Conservation (phyloP, 2,888 invertebrate genomes). For the Caenorhabditis sp. region DNA sequence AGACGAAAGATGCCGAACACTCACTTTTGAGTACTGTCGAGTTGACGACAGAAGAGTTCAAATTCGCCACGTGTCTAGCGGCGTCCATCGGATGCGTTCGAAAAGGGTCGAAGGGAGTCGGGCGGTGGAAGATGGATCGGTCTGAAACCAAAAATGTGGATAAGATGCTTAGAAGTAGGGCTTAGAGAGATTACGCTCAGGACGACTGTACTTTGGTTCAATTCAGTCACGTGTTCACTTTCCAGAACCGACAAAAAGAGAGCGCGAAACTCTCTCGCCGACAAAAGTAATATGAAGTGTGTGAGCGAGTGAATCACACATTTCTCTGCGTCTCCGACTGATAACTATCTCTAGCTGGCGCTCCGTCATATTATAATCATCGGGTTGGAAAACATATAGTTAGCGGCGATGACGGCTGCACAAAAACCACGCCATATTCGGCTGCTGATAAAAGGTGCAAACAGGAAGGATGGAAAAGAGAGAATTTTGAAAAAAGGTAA, state of each 20-base stretch:
- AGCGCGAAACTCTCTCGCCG: background rate
- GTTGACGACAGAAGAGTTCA: too few relatives aligned
- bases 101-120: too few relatives aligned
- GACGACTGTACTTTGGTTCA: too few relatives aligned
- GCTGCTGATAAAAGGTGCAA: background rate
- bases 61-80: too few relatives aligned
- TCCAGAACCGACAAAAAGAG: background rate
- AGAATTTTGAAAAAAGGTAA: constrained; percentile 36
- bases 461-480: background rate
- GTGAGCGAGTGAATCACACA: constrained; percentile 29
- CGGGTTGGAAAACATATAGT: constrained; percentile 40
- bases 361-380: constrained; percentile 39
- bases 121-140: too few relatives aligned
- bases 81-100: too few relatives aligned
- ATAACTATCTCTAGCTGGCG: constrained; percentile 11
- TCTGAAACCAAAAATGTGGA: too few relatives aligned
- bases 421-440: constrained; percentile 41
- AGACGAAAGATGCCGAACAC: too few relatives aligned
- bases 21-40: too few relatives aligned
- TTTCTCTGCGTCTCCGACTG: constrained; percentile 33
- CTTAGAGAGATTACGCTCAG: too few relatives aligned
- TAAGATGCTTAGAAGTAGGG: too few relatives aligned
- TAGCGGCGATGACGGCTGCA: constrained; percentile 8
- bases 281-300: constrained; percentile 21
- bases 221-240: too few relatives aligned